These are phyloP conservation scores for Chionomys nivalis DNA, from an alignment of 2,113 vertebrate genomes.

Conservation along the genomic window DNA sequence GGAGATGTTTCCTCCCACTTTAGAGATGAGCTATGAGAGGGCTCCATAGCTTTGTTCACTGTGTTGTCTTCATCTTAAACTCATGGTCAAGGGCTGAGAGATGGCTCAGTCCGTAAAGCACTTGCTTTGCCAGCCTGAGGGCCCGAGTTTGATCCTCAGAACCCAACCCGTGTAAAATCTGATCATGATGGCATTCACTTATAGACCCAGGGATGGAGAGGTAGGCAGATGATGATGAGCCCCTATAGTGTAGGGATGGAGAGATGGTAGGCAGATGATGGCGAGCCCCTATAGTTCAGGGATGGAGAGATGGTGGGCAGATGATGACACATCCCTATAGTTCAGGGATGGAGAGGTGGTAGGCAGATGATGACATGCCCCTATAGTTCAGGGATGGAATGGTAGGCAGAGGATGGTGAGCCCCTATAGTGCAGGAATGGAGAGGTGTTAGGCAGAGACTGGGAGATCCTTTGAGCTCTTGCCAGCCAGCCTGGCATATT, in stretches of 20 bases:
- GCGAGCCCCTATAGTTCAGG: fast-evolving
- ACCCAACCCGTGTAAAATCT: neutral
- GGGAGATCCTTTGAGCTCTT: neutral
- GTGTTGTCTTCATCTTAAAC: neutral
- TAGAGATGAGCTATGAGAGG: no score
- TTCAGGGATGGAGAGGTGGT: neutral
- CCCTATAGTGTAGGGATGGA: neutral
- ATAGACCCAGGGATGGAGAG: neutral
- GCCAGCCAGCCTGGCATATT: neutral
- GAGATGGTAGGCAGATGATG: neutral
- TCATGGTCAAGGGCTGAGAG: neutral
- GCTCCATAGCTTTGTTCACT: fast-evolving
- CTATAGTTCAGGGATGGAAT: neutral
- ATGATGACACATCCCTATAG: no score
- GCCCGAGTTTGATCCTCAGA: neutral
- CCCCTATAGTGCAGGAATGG: neutral
- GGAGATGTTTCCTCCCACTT: neutral
- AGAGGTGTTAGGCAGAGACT: neutral
- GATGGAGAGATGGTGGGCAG: no score
- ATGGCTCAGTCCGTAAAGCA: neutral
- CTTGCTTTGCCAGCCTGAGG: neutral
- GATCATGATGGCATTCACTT: no score
- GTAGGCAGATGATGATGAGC: no score
- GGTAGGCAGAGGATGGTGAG: no score
- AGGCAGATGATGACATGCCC: fast-evolving